Evolutionary conservation across 1,140 invertebrate genomes (phyloP).

Genomic region (Sarcophaga bullata): DNA sequence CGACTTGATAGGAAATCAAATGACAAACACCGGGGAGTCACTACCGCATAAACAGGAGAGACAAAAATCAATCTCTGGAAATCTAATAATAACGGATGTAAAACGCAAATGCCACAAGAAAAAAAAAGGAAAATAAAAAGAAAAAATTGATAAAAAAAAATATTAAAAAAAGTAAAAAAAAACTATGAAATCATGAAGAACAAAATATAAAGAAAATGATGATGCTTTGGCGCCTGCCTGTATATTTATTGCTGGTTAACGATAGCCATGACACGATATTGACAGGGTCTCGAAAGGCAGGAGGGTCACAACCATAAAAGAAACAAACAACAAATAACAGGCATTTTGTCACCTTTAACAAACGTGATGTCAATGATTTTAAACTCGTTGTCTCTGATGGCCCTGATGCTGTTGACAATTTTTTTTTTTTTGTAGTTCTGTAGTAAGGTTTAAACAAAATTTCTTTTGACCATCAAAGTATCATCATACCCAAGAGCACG

Average conservation of each 20-base stretch:
- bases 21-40: background rate
- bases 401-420: background rate
- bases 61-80: too few species aligned
- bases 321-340: background rate
- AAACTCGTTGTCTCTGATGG: background rate
- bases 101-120: slow-evolving; percentile 13
- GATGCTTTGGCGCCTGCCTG: background rate
- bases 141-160: background rate
- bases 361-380: slow-evolving; percentile 33
- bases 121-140: background rate
- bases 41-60: background rate
- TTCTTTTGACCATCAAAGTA: background rate
- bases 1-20: slow-evolving; percentile 18
- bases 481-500: background rate
- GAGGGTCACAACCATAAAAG: background rate
- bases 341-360: slow-evolving; percentile 38
- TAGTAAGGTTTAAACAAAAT: background rate
- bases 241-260: slow-evolving; percentile 8
- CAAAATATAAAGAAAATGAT: slow-evolving; percentile 7
- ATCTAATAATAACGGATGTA: background rate
- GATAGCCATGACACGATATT: slow-evolving; percentile 26
- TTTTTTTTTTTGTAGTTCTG: background rate
- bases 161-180: slow-evolving; percentile 3
- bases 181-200: background rate
- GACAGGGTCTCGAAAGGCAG: background rate